phyloP scores from a whole-genome alignment of 92 coral and sea anemone genomes.

The Diadumene lineata region DNA sequence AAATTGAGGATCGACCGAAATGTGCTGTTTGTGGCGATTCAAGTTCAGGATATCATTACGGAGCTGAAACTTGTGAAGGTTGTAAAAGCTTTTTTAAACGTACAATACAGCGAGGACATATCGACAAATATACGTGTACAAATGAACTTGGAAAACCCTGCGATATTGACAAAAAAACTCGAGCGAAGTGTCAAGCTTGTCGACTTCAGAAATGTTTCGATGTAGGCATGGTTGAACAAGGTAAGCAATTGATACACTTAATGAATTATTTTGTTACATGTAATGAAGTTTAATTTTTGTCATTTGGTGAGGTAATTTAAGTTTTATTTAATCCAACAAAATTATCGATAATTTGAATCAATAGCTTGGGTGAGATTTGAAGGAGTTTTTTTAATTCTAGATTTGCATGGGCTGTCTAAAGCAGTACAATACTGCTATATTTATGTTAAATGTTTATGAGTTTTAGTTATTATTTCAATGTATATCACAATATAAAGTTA shows the following conservation, averaged over 20 bases:
- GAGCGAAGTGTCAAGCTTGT: constrained; percentile 94
- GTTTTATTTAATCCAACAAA: too few species aligned
- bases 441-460: too few species aligned
- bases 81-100: constrained; percentile 97
- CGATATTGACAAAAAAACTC: constrained; percentile 61
- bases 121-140: constrained; percentile 72
- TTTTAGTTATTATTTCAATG: too few species aligned
- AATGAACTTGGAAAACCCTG: constrained; percentile 51
- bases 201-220: constrained; percentile 83
- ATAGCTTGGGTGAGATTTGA: too few species aligned
- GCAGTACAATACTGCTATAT: too few species aligned
- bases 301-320: too few species aligned
- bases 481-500: too few species aligned
- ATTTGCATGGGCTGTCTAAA: too few species aligned
- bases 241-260: constrained; percentile 27
- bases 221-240: constrained; percentile 94
- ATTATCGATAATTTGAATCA: too few species aligned
- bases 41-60: constrained; percentile 94
- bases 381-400: too few species aligned
- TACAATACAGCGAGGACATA: constrained; percentile 81
- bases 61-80: constrained; percentile 95
- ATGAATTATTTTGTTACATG: too few species aligned
- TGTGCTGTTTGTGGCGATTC: constrained; percentile 92
- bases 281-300: too few species aligned
- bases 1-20: constrained; percentile 21